Evolutionary conservation across 1,140 invertebrate species (phyloP).

Genomic region (Melipona quadrifasciata): DNA sequence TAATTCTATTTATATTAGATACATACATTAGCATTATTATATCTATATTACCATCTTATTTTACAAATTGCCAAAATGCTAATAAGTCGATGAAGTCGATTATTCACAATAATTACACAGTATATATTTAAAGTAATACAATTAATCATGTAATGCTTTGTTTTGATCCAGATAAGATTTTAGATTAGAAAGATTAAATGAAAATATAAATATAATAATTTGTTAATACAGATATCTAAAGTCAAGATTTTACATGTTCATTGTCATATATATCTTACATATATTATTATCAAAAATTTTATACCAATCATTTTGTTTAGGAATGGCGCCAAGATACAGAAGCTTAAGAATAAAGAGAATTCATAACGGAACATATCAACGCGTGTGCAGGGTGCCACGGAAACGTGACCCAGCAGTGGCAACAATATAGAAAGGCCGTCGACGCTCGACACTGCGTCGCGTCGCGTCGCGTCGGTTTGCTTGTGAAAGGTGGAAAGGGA

Average conservation of each 20-base stretch:
- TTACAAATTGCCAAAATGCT: not conserved
- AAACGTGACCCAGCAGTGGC: slow-evolving; percentile 17
- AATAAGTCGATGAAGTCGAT: not conserved
- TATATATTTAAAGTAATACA: not conserved
- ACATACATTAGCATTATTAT: not conserved
- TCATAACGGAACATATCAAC: not conserved
- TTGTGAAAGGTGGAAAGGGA: slow-evolving; percentile 37
- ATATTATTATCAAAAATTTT: not conserved
- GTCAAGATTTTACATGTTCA: not conserved
- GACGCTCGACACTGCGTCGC: not conserved
- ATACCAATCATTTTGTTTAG: not conserved
- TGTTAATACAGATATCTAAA: not conserved
- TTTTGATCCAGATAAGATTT: not conserved
- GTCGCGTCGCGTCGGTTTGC: not conserved
- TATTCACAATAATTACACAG: not conserved
- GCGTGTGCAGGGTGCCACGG: not conserved
- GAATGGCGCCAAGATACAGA: too few relatives aligned
- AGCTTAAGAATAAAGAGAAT: not conserved
- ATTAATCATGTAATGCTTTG: not conserved
- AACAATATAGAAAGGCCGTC: slow-evolving; percentile 7
- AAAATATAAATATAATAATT: not conserved
- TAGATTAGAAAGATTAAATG: not conserved
- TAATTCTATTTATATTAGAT: not conserved
- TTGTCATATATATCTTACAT: too few relatives aligned
- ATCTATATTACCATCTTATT: not conserved